Evolutionary conservation across 2,888 invertebrate species (phyloP).

Genomic region (Blastobasis lacticolella): DNA sequence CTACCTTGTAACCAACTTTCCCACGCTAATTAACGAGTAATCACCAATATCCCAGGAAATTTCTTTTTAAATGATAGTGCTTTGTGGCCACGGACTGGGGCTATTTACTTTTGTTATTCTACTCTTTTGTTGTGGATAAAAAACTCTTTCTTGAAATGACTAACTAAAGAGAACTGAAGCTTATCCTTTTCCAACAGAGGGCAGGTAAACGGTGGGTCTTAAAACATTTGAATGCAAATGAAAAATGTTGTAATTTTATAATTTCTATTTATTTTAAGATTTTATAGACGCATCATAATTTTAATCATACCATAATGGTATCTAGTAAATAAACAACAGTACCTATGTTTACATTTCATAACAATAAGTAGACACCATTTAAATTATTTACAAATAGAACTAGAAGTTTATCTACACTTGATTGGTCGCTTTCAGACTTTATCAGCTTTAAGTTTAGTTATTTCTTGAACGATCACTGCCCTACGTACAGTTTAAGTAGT

Average conservation of each 20-base stretch:
- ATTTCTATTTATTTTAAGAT: conserved; percentile 61
- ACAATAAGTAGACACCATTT: conserved; percentile 50
- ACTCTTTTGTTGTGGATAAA: too few species aligned
- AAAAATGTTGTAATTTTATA: conserved; percentile 22
- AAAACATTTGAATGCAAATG: background rate
- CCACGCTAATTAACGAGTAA: too few species aligned
- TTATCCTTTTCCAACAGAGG: too few species aligned
- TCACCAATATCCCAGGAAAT: too few species aligned
- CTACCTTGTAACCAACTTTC: too few species aligned
- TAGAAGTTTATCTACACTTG: conserved; percentile 56
- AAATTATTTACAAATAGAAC: conserved; percentile 58
- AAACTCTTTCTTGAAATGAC: too few species aligned
- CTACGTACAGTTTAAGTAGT: conserved; percentile 27
- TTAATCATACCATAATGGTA: conserved; percentile 38
- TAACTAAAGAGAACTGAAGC: too few species aligned
- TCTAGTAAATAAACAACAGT: conserved; percentile 63
- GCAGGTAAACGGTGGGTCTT: background rate
- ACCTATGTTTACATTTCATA: conserved; percentile 39
- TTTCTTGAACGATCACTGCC: conserved; percentile 39
- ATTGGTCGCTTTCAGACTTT: conserved; percentile 73
- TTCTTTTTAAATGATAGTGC: too few species aligned
- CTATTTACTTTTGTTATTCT: too few species aligned
- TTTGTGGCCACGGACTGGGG: too few species aligned
- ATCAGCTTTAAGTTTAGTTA: conserved; percentile 31
- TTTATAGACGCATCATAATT: conserved; percentile 39